Evolutionary conservation across 2,797 vertebrate genomes (phyloP).

Genomic region (Onychomys arenicola): DNA sequence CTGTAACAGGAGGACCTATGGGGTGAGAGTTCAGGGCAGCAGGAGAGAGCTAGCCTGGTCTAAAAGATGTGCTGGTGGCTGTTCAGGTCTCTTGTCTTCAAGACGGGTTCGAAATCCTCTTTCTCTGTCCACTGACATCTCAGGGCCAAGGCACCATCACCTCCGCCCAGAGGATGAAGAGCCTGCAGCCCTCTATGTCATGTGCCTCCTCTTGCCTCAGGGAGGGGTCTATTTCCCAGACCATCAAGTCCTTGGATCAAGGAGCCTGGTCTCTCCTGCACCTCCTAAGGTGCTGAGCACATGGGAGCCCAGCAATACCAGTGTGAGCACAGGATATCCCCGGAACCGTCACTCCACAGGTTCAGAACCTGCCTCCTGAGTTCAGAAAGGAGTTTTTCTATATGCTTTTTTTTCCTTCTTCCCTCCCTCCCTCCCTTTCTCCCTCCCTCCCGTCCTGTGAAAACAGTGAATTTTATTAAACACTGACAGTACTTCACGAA

Average conservation of each 20-base stretch:
- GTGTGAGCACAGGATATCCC: not conserved
- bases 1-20: rapidly evolving
- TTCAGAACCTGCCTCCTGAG: not conserved
- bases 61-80: not conserved
- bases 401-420: not conserved
- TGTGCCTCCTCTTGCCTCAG: not conserved
- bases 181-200: not conserved
- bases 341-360: not conserved
- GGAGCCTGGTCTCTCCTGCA: not conserved
- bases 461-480: too few species aligned
- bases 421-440: not conserved
- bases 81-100: not conserved
- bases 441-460: too few species aligned
- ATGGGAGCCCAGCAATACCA: not conserved
- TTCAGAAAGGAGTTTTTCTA: not conserved
- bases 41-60: not conserved
- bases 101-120: too few species aligned
- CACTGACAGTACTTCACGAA: too few species aligned
- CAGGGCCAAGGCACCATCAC: rapidly evolving
- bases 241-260: too few species aligned
- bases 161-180: not conserved
- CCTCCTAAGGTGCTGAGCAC: rapidly evolving
- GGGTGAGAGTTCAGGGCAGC: not conserved
- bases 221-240: not conserved
- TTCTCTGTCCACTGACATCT: not conserved